Evolutionary conservation across 2,797 vertebrate species (phyloP).

Genomic region (Picus viridis): DNA sequence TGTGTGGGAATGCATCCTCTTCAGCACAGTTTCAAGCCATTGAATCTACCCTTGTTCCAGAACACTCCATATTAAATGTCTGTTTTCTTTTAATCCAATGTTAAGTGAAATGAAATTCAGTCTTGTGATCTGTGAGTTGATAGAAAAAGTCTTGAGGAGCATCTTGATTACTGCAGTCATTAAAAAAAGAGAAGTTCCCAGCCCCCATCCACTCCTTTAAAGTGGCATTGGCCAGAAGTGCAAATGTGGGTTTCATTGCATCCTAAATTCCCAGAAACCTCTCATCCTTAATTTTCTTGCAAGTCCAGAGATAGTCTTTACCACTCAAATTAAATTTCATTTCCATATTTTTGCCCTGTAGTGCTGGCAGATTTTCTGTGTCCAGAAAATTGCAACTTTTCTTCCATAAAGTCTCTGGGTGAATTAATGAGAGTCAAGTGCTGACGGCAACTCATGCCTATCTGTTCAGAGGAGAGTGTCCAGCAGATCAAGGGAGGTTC

Average conservation of each 20-base stretch:
- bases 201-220: background rate
- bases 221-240: background rate
- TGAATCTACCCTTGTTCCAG: background rate
- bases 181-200: background rate
- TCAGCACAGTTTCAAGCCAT: background rate
- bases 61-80: background rate
- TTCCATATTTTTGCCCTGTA: background rate
- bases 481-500: no score
- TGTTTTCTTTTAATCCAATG: background rate
- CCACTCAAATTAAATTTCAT: background rate
- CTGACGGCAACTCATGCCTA: background rate
- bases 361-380: background rate
- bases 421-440: constrained; percentile 3
- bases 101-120: background rate
- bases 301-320: constrained; percentile 11
- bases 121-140: background rate
- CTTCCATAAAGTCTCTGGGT: background rate
- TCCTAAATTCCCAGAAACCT: constrained; percentile 1
- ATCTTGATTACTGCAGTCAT: background rate
- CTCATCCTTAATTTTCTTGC: background rate
- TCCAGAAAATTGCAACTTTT: background rate
- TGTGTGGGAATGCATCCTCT: background rate
- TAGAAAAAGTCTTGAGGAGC: background rate
- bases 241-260: background rate
- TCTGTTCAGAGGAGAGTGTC: background rate